These are phyloP conservation scores for Capreolus pygargus DNA, from an alignment of 2,113 vertebrate species.

Conservation along the genomic window DNA sequence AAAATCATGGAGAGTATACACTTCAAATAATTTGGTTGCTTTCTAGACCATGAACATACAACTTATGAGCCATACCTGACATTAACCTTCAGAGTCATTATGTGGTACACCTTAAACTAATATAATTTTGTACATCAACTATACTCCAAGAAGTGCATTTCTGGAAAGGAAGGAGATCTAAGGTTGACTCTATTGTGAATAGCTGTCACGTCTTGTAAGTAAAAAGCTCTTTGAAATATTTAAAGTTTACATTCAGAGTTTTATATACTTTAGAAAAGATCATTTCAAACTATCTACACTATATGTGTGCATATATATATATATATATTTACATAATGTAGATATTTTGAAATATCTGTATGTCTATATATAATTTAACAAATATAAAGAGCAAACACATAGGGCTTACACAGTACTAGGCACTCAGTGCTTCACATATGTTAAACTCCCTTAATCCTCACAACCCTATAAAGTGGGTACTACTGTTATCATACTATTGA, in stretches of 20 bases:
- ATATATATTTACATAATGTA: not conserved
- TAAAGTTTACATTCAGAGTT: not conserved
- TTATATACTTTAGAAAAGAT: not conserved
- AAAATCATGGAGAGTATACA: not conserved
- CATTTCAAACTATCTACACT: not conserved
- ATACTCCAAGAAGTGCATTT: not conserved
- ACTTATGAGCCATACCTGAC: not conserved
- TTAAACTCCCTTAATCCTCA: not conserved
- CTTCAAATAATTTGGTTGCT: not conserved
- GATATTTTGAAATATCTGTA: not conserved
- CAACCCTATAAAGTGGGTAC: not conserved
- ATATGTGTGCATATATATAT: not conserved
- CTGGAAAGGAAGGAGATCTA: not conserved
- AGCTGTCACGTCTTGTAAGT: not conserved
- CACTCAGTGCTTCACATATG: not conserved
- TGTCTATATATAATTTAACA: not conserved
- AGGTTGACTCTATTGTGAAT: not conserved
- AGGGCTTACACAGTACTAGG: not conserved
- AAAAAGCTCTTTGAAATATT: not conserved
- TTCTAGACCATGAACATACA: not conserved
- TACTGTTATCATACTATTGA: not conserved
- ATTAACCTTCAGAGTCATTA: not conserved
- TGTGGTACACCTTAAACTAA: not conserved
- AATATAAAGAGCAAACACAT: not conserved
- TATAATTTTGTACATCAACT: not conserved